A percentile compares a stretch with the other conserved stretches of the same genome.
Conservation (phyloP, 2,797 vertebrate species). For the Poeciliopsis turneri region DNA sequence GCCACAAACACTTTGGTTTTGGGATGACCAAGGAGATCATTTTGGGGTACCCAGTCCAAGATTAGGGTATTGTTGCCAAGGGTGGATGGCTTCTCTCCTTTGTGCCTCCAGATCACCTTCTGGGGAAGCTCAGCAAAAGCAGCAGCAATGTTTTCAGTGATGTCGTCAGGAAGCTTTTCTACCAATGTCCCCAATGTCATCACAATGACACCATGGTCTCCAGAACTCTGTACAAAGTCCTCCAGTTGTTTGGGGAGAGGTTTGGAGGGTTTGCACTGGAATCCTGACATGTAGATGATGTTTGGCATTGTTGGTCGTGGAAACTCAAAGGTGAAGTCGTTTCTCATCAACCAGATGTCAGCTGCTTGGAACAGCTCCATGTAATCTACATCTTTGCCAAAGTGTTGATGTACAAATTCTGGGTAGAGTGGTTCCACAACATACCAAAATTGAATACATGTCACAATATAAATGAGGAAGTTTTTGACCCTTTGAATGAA, state of each 20-base stretch:
- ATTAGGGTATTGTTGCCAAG: conserved; percentile 71
- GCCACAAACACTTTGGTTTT: conserved; percentile 74
- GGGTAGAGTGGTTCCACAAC: conserved; percentile 39
- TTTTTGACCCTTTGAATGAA: conserved; percentile 57
- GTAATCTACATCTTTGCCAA: conserved; percentile 64
- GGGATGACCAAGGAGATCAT: conserved; percentile 75
- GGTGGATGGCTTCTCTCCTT: conserved; percentile 53
- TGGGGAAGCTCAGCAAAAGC: conserved; percentile 72
- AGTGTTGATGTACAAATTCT: conserved; percentile 62
- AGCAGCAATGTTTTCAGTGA: conserved; percentile 60
- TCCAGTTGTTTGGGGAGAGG: conserved; percentile 49
- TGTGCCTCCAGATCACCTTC: conserved; percentile 69
- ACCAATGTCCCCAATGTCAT: conserved; percentile 73
- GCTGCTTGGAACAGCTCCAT: conserved; percentile 71
- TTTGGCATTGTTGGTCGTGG: conserved; percentile 78
- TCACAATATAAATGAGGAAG: conserved; percentile 36
- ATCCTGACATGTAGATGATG: conserved; percentile 74
- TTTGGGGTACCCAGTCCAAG: conserved; percentile 66
- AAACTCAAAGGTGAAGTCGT: conserved; percentile 75
- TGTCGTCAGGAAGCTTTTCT: conserved; percentile 57
- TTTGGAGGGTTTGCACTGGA: conserved; percentile 75
- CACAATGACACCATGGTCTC: conserved; percentile 73
- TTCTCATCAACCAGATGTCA: conserved; percentile 78
- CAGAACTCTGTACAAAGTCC: conserved; percentile 48
- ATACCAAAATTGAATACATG: conserved; percentile 25